phyloP scores from a whole-genome alignment of 2,888 invertebrate genomes.

The Chromoteleia sp. region DNA sequence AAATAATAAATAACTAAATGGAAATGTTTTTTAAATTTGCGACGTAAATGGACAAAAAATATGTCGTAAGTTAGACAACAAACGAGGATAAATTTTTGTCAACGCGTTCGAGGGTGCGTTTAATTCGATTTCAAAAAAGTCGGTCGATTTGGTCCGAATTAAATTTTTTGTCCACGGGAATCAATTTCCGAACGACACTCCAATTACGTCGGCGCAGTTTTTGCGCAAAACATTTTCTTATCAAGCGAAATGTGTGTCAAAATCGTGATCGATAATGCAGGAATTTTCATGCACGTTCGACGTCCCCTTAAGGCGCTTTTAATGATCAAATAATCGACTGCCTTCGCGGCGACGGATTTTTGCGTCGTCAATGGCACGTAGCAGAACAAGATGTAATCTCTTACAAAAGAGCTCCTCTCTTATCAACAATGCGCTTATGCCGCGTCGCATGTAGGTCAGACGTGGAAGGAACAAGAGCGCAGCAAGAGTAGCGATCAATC shows the following conservation, averaged over 20 bases:
- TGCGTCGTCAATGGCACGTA: conserved; percentile 6
- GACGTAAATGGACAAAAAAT: too few relatives aligned
- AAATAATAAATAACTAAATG: too few relatives aligned
- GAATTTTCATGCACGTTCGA: conserved; percentile 3
- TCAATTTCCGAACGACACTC: conserved; percentile 20
- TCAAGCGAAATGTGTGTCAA: conserved; percentile 22
- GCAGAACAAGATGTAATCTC: conserved; percentile 42
- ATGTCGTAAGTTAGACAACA: too few relatives aligned
- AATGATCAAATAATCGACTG: conserved; percentile 17
- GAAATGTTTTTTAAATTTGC: too few relatives aligned
- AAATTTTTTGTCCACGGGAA: conserved; percentile 2
- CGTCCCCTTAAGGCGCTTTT: conserved; percentile 7
- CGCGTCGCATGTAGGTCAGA: conserved; percentile 47
- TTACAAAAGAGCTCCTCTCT: conserved; percentile 38
- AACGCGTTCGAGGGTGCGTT: too few relatives aligned
- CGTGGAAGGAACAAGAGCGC: conserved; percentile 58
- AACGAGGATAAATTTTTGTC: too few relatives aligned
- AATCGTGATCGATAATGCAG: conserved; percentile 18
- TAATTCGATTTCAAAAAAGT: too few relatives aligned
- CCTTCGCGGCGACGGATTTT: conserved; percentile 7
- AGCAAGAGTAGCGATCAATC: conserved; percentile 56
- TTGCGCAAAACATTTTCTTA: conserved; percentile 15
- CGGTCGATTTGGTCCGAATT: not conserved
- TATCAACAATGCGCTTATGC: conserved; percentile 47
- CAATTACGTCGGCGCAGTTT: not conserved